Conservation (phyloP, 2,113 vertebrate genomes). For the Nematolebias whitei region DNA sequence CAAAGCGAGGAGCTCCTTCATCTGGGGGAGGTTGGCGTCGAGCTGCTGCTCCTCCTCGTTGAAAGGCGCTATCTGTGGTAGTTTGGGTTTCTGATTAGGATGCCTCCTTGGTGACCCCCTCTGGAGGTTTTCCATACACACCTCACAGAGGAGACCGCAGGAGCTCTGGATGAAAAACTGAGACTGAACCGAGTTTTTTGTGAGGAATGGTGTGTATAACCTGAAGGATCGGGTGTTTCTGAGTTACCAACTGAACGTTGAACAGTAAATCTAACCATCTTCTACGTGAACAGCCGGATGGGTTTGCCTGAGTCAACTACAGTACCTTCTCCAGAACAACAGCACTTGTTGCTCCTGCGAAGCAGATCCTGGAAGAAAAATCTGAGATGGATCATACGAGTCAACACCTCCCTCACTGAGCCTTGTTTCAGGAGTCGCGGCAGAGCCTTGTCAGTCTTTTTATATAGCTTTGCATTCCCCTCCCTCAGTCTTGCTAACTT, state of each 20-base stretch:
- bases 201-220: not conserved
- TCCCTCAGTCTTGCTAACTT: not conserved
- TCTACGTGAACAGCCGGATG: not conserved
- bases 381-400: slow-evolving; percentile 28
- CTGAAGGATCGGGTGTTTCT: not conserved
- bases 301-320: not conserved
- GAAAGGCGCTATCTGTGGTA: no score
- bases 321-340: not conserved
- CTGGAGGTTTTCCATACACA: no score
- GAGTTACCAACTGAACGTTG: not conserved
- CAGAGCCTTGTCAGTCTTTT: slow-evolving; percentile 38
- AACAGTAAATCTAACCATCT: not conserved
- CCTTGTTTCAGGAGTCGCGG: slow-evolving; percentile 21
- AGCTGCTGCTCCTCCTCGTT: no score
- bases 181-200: slow-evolving; percentile 24
- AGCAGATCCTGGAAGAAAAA: not conserved
- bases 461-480: slow-evolving; percentile 43
- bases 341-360: slow-evolving; percentile 24
- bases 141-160: no score
- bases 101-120: no score
- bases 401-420: slow-evolving; percentile 33
- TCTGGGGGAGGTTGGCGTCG: no score
- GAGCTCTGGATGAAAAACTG: not conserved
- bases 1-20: no score
- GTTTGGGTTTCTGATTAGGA: no score